phyloP scores from a whole-genome alignment of 2,113 vertebrate species.

The Propithecus coquereli region DNA sequence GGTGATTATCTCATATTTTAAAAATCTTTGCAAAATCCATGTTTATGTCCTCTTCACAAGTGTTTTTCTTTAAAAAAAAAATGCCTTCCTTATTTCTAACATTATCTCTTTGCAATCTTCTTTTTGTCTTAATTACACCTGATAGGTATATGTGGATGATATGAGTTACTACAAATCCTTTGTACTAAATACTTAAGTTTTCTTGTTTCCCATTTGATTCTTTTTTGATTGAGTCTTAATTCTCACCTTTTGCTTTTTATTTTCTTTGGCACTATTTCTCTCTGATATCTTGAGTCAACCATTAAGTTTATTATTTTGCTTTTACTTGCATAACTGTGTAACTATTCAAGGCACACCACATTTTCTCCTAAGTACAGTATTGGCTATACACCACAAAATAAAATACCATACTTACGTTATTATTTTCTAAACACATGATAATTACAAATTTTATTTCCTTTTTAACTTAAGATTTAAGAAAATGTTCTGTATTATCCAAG shows the following conservation, averaged over 20 bases:
- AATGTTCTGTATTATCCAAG: background rate
- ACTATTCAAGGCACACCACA: background rate
- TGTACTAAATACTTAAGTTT: background rate
- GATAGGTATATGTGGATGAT: background rate
- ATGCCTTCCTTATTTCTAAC: background rate
- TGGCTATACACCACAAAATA: background rate
- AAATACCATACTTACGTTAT: background rate
- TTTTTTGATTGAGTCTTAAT: background rate
- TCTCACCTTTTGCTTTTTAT: background rate
- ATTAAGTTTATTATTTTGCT: background rate
- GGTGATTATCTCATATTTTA: background rate
- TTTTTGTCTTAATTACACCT: background rate
- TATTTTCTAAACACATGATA: background rate
- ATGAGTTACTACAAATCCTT: background rate
- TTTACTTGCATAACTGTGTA: background rate
- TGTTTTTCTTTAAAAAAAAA: background rate
- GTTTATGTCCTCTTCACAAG: background rate
- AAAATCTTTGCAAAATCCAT: background rate
- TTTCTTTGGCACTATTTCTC: background rate
- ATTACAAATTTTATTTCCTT: background rate
- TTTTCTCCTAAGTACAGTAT: background rate
- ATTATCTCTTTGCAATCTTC: background rate
- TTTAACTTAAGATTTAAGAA: background rate
- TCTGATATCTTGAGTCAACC: background rate
- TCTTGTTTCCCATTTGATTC: background rate